These are phyloP conservation scores for Sigmodon hispidus DNA, from an alignment of 2,113 vertebrate genomes.

Conservation along the genomic window DNA sequence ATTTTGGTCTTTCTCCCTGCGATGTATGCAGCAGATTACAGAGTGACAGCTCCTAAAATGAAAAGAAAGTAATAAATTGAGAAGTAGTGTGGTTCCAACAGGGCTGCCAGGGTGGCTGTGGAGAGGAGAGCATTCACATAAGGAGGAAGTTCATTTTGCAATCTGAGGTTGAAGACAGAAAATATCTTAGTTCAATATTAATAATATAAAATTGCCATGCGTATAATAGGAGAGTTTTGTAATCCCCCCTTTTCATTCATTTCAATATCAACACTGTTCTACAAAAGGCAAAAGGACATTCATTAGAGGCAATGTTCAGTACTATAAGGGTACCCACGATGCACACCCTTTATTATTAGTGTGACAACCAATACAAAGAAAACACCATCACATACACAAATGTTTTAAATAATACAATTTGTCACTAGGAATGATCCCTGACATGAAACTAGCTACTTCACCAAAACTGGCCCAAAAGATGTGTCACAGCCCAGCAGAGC, in stretches of 20 bases:
- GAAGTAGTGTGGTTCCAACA: background rate
- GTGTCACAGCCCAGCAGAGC: background rate
- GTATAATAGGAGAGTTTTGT: background rate
- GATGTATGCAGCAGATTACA: background rate
- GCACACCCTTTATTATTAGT: background rate
- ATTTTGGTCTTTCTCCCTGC: background rate
- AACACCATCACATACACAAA: background rate
- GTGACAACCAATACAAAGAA: background rate
- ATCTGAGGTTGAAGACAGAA: background rate
- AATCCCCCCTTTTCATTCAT: background rate
- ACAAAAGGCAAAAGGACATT: background rate
- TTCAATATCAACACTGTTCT: slow-evolving; percentile 1
- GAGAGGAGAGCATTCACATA: background rate
- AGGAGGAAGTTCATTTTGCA: background rate
- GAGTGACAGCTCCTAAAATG: background rate
- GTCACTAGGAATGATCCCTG: background rate
- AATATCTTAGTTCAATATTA: background rate
- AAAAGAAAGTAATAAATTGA: background rate
- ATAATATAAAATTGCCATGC: background rate
- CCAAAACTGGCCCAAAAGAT: background rate
- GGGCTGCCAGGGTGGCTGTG: background rate
- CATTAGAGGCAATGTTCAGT: background rate
- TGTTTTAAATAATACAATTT: background rate
- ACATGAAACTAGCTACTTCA: background rate
- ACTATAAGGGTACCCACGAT: background rate